Base-by-base conservation (phyloP, 1,140 invertebrate genomes). In the Ganaspis sp. region DNA sequence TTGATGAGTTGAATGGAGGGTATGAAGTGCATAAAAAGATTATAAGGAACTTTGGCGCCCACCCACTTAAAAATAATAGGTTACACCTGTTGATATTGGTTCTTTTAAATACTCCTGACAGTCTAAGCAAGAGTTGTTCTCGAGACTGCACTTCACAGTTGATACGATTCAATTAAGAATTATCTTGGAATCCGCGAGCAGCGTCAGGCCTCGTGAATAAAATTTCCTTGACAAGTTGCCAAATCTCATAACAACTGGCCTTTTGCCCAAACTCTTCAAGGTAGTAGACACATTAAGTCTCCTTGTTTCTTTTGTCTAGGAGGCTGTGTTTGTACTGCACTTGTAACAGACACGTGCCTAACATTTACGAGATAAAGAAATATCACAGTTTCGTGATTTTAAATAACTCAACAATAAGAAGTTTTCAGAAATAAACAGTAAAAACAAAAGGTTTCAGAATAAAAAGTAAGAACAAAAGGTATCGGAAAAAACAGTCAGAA, bases 241-340 rank as follows among this genome's bases (percentile, higher is more conserved):
- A 64, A 64, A 26, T 64, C 23, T 64, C 58, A 64, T 64, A 64
- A 64, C 15, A 15, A 64, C 15, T 64, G 58, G 58, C 58, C 58
- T 29, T 64, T 64, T 64, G 58, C 58, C 58, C 12, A 34, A 64
- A 64, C 23, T 29, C 26, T 12, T 64, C 58, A 64, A 64, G 58
- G 58, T 64, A 15, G 58, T 64, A 64, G 58, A 64, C 58, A 64
- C 9, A 12, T 64, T 29, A 21, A 64, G 23, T 64, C 23, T 64
- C 58, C 58, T 64, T 64, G 23, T 64, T 64, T 64, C 58, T 64
- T 64, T 64, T 64, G 58, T 64, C 58, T 64, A 29, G 11, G 58
- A 17, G n/a, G 2, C 45, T 49, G 11, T 49, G 42, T 15, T 4
- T 34, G 23, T 15, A 15, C 11, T n/a, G 9, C 12, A 58, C 1